Evolutionary conservation across 2,797 vertebrate genomes (phyloP).

Genomic region (Psittacula echo): DNA sequence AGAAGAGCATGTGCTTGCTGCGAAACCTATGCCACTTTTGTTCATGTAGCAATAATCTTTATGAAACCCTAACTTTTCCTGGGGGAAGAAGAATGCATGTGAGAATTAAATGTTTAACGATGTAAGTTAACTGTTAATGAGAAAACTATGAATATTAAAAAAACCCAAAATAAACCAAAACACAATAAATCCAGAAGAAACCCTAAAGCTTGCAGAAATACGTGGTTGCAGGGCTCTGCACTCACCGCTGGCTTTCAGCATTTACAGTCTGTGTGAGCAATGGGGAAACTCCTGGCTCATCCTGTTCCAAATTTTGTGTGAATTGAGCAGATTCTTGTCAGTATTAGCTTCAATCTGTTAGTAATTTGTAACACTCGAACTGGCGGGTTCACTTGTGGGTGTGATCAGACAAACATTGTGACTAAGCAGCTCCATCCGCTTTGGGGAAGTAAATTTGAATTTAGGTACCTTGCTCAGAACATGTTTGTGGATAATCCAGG

Average conservation of each 20-base stretch:
- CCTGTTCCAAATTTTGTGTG: background rate
- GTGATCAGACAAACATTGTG: background rate
- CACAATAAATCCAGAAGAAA: background rate
- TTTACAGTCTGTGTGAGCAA: background rate
- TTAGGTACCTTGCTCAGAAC: background rate
- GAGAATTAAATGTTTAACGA: background rate
- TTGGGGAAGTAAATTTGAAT: background rate
- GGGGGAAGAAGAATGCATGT: background rate
- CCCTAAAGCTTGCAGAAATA: background rate
- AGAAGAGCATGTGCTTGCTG: slow-evolving; percentile 46
- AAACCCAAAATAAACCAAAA: rapidly evolving
- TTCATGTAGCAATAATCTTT: background rate
- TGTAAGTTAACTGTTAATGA: background rate
- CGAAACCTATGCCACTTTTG: background rate
- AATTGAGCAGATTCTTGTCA: background rate
- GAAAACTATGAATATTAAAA: background rate
- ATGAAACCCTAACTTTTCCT: background rate
- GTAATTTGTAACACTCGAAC: background rate
- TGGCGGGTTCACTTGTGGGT: background rate
- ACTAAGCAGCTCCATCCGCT: background rate
- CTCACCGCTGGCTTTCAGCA: background rate
- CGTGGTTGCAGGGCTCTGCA: background rate
- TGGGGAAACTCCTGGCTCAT: background rate
- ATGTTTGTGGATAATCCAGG: background rate
- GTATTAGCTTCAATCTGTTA: background rate